Conservation (phyloP, 2,113 vertebrate species). For the Sinocyclocheilus maitianheensis region DNA sequence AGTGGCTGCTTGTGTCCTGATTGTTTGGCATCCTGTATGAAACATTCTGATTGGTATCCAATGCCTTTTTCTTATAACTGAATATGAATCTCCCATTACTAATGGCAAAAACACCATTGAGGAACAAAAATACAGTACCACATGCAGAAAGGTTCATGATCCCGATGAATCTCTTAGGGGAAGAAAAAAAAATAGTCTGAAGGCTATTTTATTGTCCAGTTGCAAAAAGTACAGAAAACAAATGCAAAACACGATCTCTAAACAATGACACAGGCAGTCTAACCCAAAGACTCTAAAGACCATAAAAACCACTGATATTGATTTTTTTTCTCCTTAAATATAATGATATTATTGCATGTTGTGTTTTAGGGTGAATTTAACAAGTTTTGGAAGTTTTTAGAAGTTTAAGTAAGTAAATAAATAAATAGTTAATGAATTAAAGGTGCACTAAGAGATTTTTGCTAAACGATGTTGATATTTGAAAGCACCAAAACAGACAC, state of each 20-base stretch:
- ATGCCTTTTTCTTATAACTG: neutral
- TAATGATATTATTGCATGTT: neutral
- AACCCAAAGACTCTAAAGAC: neutral
- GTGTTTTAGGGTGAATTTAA: neutral
- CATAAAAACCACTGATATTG: neutral
- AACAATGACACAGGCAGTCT: neutral
- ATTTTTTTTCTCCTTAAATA: neutral
- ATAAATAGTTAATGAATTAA: no score
- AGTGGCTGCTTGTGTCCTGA: neutral
- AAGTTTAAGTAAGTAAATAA: no score
- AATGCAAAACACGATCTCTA: neutral
- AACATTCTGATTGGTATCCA: neutral
- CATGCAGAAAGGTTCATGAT: neutral
- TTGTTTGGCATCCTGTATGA: neutral
- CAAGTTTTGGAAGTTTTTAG: no score
- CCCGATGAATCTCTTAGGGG: neutral
- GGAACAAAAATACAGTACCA: neutral
- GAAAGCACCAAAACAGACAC: no score
- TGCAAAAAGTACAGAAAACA: neutral
- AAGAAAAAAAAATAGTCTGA: neutral
- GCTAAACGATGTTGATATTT: no score
- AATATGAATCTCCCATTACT: neutral
- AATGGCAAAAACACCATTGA: neutral
- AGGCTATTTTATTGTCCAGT: neutral
- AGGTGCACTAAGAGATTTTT: no score